Conservation (phyloP, 30 jellyfish, hydroid and myxozoan species). For the Cassiopea xamachana region DNA sequence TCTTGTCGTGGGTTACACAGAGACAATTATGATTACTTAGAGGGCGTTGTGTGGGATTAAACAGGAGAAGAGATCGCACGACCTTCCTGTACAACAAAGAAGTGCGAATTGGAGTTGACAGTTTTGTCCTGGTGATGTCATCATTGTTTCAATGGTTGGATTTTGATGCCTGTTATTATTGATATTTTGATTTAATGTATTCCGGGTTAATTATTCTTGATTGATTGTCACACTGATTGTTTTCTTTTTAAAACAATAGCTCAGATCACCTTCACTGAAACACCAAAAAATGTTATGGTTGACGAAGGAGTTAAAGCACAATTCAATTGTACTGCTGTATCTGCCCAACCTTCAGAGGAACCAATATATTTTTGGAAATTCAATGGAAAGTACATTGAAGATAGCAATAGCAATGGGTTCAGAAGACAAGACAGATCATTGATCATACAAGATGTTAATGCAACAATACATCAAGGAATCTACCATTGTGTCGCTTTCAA, state of each 20-base stretch:
- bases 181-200: not conserved
- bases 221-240: not conserved
- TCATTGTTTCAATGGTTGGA: not conserved
- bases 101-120: too few species aligned
- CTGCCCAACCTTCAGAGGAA: constrained; percentile 20
- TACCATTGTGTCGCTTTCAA: constrained; percentile 52
- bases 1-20: not conserved
- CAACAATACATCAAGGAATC: constrained; percentile 32
- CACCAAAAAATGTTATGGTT: constrained; percentile 31
- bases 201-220: not conserved
- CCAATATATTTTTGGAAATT: constrained; percentile 63
- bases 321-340: constrained; percentile 39
- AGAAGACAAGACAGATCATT: not conserved
- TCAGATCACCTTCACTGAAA: constrained; percentile 12
- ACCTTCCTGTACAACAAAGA: too few species aligned
- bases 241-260: constrained; percentile 9
- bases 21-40: not conserved
- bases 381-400: constrained; percentile 40
- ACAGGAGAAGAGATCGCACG: not conserved
- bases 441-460: constrained; percentile 18
- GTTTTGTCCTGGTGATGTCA: not conserved
- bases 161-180: not conserved
- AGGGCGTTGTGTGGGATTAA: not conserved
- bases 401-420: constrained; percentile 9
- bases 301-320: constrained; percentile 21